Base-by-base conservation (phyloP, 2,113 vertebrate species). In the Blennius ocellaris region DNA sequence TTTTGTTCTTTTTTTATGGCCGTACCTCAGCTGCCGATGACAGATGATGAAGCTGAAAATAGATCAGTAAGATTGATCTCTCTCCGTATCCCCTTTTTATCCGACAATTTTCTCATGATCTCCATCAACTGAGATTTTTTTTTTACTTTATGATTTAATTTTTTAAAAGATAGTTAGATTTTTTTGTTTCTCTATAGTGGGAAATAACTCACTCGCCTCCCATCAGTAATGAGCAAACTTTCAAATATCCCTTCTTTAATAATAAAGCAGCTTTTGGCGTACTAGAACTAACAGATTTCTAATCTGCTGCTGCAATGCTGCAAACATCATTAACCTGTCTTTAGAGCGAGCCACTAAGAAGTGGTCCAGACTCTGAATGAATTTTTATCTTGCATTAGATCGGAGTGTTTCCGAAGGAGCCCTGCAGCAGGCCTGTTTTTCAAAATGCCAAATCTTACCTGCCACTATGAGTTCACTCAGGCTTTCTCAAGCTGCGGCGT, bases 11-110 rank as follows among this genome's bases (percentile, higher is more conserved):
- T 30, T 72, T 59, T 66, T 41, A 61, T 12, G 39, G 59, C 48
- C 52, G 59, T 50, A 14, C 16, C 14, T 60, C 52, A 52, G 36
- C 38, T 52, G 54, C 47, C 60, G 61, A 51, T 66, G 48, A 70
- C 48, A 55, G 57, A 64, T 69, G 62, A 73, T 14, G 44, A 71
- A 63, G 67, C 66, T 85, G 53, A 69, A 71, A 66, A 76, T 65
- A 45, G 63, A 79, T 58, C 43, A 62, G 48, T 37, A n/a, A 53
- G 14, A 67, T 68, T 56, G 49, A 81, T 67, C 49, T 62, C 52
- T 55, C 30, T 66, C 41, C 41, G 37, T 39, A 0, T 67, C 36
- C 30, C 43, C 16, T 54, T 41, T 49, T 11, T 49, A 41, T 36
- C 16, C 11, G 38, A 21, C 36, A 59, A 16, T 65, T 75, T 55